Conservation (phyloP, 92 coral and sea anemone species). For the Phenganax marumi region DNA sequence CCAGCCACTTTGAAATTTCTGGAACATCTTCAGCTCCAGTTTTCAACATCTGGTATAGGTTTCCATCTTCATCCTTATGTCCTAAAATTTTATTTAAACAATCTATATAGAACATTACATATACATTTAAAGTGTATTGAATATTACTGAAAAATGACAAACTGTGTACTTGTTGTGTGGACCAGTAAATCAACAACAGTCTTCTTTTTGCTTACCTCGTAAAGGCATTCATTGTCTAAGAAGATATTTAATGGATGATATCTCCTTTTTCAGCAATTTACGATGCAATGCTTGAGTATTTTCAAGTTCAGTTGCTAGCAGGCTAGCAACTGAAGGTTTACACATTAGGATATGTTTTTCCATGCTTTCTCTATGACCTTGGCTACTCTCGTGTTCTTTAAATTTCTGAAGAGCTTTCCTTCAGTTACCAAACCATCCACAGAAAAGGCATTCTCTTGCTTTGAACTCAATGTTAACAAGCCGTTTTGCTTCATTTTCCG, state of each 20-base stretch:
- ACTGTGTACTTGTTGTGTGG: neutral
- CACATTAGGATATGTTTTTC: slow-evolving; percentile 35
- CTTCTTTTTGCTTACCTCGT: slow-evolving; percentile 30
- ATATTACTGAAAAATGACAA: neutral
- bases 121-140: neutral
- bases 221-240: slow-evolving; percentile 40
- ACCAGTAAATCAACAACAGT: neutral
- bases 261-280: slow-evolving; percentile 17
- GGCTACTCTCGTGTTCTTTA: slow-evolving; percentile 20
- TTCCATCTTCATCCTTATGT: slow-evolving; percentile 33
- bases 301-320: slow-evolving; percentile 11
- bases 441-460: slow-evolving; percentile 10
- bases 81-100: slow-evolving; percentile 21
- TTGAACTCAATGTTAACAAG: slow-evolving; percentile 19
- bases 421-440: slow-evolving; percentile 17
- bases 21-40: slow-evolving; percentile 28
- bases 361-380: slow-evolving; percentile 30
- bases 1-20: slow-evolving; percentile 20
- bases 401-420: slow-evolving; percentile 21
- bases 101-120: neutral
- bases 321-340: slow-evolving; percentile 33
- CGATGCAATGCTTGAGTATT: slow-evolving; percentile 26
- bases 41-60: slow-evolving; percentile 34
- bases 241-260: slow-evolving; percentile 40
- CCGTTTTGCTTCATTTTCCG: slow-evolving; percentile 9